Base-by-base conservation (phyloP, 2,113 vertebrate genomes). In the Poeciliopsis prolifica region DNA sequence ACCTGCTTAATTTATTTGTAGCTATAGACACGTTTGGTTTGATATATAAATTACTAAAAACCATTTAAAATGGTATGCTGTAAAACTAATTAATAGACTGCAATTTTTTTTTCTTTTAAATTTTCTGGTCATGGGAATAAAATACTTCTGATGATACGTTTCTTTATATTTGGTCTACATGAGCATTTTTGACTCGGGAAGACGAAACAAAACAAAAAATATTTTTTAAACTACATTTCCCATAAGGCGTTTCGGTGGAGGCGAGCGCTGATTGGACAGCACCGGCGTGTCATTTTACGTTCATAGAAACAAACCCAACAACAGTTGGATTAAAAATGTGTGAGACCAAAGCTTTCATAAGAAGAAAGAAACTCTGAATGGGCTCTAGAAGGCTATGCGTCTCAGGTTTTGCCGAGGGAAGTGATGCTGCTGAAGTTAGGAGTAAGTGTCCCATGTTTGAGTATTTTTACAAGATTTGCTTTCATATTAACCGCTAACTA, bases 151-250 rank as follows among this genome's bases (percentile, higher is more conserved):
- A 19, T 0, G 10, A 22, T 7, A 22, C 0, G 2, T 58, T 48
- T 29, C 12, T 67, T 68, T 15, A 62, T 12, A 66, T 29, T 72
- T 63, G 12, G 2, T 28, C 40, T 11, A 58, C 14, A 65, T 22
- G 10, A 14, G 17, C 44, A 10, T 40, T 12, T 12, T n/a, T 30
- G 3, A 29, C 29, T 14, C 5, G 12, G 17, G 30, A 3, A 3
- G 22, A 31, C 12, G n/a, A 44, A 15, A 10, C 51, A 64, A 24
- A 3, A 0, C 30, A 13, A 65, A 54, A 19, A 19, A 48, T 48
- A 1, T 17, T 58, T 0, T 2, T 12, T 15, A 0, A 81, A 93
- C 92, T 88, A 86, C 92, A 89, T 88, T 91, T 87, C 94, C 92
- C 90, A 87, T n/a, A 75, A 80, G 64, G 67, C 84, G 24, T 22